Evolutionary conservation across 2,113 vertebrate genomes (phyloP).

Genomic region (Muntiacus reevesi): DNA sequence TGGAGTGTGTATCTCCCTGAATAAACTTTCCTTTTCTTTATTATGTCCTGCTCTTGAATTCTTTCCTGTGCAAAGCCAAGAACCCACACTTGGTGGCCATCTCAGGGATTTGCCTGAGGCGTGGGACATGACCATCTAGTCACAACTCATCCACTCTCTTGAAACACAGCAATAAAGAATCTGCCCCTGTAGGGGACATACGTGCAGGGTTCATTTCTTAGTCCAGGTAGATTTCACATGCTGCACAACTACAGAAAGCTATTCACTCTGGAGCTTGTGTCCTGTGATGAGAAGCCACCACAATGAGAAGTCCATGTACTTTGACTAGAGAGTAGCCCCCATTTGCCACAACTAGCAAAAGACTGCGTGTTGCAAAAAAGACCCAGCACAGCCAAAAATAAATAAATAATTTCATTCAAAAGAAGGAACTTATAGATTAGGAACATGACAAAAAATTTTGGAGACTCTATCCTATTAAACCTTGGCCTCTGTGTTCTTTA

Average conservation of each 20-base stretch:
- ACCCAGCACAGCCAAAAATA: not conserved
- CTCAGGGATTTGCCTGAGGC: not conserved
- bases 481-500: not conserved
- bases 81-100: not conserved
- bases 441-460: not conserved
- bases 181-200: not conserved
- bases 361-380: not conserved
- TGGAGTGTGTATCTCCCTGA: not conserved
- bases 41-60: not conserved
- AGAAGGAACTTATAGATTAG: not conserved
- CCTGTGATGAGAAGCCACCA: not conserved
- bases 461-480: not conserved
- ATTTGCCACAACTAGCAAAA: not conserved
- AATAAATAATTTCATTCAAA: not conserved
- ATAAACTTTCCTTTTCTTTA: not conserved
- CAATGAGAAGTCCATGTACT: not conserved
- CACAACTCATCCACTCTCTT: not conserved
- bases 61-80: not conserved
- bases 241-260: not conserved
- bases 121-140: not conserved
- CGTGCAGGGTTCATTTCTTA: not conserved
- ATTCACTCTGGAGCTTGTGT: not conserved
- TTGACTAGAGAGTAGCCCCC: not conserved
- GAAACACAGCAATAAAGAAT: not conserved
- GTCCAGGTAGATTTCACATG: not conserved